A percentile compares a stretch with the other conserved stretches of the same genome.
phyloP scores from a whole-genome alignment of 2,797 vertebrate species.

The Eidolon dupreanum region DNA sequence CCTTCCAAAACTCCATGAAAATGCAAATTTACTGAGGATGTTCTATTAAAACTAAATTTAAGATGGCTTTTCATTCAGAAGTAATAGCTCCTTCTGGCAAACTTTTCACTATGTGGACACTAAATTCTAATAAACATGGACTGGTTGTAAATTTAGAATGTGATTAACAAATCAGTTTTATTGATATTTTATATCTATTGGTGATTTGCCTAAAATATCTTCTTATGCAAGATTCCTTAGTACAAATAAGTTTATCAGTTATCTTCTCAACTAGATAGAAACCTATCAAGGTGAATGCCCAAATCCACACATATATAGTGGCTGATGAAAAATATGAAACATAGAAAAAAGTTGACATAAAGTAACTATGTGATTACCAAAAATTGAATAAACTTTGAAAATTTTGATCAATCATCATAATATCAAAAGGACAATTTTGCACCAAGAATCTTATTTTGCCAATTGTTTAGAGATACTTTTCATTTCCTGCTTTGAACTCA shows the following conservation, averaged over 20 bases:
- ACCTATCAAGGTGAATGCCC: background rate
- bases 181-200: background rate
- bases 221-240: background rate
- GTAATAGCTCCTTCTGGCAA: background rate
- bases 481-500: background rate
- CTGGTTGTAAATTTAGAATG: background rate
- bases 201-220: background rate
- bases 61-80: background rate
- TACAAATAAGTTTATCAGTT: background rate
- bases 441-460: background rate
- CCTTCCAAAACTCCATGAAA: background rate
- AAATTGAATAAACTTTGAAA: background rate
- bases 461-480: background rate
- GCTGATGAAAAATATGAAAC: background rate
- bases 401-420: background rate
- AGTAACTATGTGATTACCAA: background rate
- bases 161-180: background rate
- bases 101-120: background rate
- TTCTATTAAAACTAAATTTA: background rate
- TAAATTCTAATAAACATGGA: background rate
- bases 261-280: background rate
- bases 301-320: background rate
- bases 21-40: background rate
- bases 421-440: background rate
- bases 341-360: background rate